These are phyloP conservation scores for Plecotus auritus DNA, from an alignment of 2,113 vertebrate species.

Conservation along the genomic window DNA sequence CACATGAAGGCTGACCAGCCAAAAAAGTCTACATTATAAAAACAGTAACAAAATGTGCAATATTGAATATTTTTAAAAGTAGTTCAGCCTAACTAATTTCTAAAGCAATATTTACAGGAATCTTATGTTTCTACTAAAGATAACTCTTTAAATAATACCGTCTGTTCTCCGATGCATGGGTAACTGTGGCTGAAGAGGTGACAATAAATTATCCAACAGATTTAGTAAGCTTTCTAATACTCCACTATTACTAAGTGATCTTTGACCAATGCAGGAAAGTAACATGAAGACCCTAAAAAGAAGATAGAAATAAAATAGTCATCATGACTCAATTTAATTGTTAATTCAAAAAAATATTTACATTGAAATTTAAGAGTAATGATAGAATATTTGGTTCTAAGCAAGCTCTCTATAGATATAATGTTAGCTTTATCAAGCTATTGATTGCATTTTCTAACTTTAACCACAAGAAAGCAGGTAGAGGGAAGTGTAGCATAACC, in stretches of 20 bases:
- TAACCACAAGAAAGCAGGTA: background rate
- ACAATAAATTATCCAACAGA: slow-evolving; percentile 94
- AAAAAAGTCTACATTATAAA: background rate
- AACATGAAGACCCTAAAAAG: slow-evolving; percentile 96
- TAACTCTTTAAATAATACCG: slow-evolving; percentile 80
- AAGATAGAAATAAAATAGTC: background rate
- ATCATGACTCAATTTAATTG: background rate
- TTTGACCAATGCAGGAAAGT: slow-evolving; percentile 98
- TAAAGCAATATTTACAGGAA: background rate
- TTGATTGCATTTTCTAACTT: background rate
- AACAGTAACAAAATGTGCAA: background rate
- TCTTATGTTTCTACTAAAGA: slow-evolving; percentile 6
- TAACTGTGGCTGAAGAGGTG: slow-evolving; percentile 92
- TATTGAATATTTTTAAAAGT: background rate
- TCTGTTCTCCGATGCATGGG: slow-evolving; percentile 88
- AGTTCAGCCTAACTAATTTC: background rate
- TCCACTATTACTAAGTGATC: slow-evolving; percentile 97
- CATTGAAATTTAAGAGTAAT: background rate
- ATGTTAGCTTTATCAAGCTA: background rate
- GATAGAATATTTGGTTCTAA: background rate
- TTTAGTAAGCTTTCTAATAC: slow-evolving; percentile 97
- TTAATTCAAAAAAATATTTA: slow-evolving; percentile 13
- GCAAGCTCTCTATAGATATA: background rate
- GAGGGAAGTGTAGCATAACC: background rate
- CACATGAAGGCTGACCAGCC: background rate